phyloP scores from a whole-genome alignment of 2,113 vertebrate species.

The Mus pahari region DNA sequence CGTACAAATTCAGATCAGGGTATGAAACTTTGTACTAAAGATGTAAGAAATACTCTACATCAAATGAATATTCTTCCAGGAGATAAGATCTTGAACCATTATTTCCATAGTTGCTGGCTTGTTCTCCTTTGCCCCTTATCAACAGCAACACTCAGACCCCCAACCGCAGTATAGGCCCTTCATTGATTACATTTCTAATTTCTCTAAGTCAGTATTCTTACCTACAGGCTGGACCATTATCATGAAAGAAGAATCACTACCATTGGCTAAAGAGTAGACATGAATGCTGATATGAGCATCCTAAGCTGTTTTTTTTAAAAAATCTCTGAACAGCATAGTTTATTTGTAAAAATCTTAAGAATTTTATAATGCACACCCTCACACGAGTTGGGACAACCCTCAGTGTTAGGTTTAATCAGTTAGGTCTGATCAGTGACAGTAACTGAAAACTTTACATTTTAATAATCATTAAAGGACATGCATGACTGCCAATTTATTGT shows the following conservation, averaged over 20 bases:
- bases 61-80: neutral
- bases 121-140: neutral
- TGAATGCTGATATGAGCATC: neutral
- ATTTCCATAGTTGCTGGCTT: neutral
- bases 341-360: neutral
- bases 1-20: neutral
- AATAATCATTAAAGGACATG: neutral
- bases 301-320: neutral
- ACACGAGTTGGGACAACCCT: neutral
- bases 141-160: neutral
- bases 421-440: neutral
- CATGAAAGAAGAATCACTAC: neutral
- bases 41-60: neutral
- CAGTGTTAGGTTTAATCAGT: neutral
- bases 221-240: neutral
- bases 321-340: neutral
- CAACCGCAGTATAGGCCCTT: neutral
- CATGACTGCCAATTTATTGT: neutral
- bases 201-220: neutral
- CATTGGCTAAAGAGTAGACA: neutral
- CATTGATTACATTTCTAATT: neutral
- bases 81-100: neutral
- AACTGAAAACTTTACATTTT: slow-evolving; percentile 45
- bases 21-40: neutral
- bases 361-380: neutral